Conservation (phyloP, 2,113 vertebrate species). For the Montifringilla adamsi region DNA sequence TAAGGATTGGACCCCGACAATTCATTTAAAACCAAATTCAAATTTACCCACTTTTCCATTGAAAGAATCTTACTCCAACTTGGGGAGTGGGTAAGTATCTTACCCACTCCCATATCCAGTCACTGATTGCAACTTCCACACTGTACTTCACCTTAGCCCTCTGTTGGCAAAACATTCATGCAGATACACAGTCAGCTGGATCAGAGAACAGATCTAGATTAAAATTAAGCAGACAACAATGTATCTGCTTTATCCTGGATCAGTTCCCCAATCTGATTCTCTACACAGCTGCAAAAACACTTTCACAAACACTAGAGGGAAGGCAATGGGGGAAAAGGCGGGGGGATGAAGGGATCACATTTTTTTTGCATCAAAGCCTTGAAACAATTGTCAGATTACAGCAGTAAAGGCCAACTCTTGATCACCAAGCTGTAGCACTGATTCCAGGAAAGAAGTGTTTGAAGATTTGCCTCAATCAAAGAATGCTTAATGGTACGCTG, state of each 20-base stretch:
- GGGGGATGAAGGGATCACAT: neutral
- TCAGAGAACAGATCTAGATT: slow-evolving; percentile 34
- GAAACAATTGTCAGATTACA: neutral
- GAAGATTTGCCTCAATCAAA: neutral
- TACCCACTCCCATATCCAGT: neutral
- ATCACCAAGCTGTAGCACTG: neutral
- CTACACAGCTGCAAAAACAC: slow-evolving; percentile 28
- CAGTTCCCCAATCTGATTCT: neutral
- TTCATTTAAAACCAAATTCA: neutral
- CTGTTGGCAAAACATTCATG: slow-evolving; percentile 3
- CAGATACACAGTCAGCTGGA: neutral
- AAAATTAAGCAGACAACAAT: slow-evolving; percentile 29
- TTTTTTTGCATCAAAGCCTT: neutral
- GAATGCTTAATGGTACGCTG: neutral
- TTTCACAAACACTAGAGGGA: neutral
- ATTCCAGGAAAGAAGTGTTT: neutral
- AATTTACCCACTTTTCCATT: neutral
- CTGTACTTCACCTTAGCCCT: neutral
- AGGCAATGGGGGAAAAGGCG: neutral
- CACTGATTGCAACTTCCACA: neutral
- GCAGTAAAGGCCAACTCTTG: neutral
- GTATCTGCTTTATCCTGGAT: slow-evolving; percentile 10
- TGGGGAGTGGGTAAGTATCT: neutral
- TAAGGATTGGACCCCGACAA: neutral
- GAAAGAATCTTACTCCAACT: neutral